Base-by-base conservation (phyloP, 2,113 vertebrate genomes). In the Oreochromis niloticus region DNA sequence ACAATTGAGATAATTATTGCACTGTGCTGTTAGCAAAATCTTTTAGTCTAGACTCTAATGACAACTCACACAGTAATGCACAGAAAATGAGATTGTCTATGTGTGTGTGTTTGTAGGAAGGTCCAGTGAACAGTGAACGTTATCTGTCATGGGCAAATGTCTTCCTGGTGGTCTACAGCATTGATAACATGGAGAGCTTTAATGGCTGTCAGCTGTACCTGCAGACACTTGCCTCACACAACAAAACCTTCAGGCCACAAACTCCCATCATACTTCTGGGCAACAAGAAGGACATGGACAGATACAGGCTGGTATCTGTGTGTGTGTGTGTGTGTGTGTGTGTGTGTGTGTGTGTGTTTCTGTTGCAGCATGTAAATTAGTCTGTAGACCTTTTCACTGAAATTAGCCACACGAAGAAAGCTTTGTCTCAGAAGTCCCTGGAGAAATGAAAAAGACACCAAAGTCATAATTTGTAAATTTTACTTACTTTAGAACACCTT, bases 91-190 rank as follows among this genome's bases (percentile, higher is more conserved):
- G 14, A 39, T 0, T 68, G 46, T 41, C 30, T 52, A n/a, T 82
- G 19, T 66, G 46, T 83, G 30, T 83, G 48, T 73, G 34, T 63
- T 46, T 55, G 7, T 13, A 85, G 84, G 84, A 32, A 11, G 57
- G 56, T 27, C 84, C 84, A 43, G 84, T 81, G 32, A 81, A 85
- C 14, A 80, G 84, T 55, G 84, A 85, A 24, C 84, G 84, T 0
- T 85, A 85, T 32, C 84, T 85, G 57, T 85, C 57, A 10, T 85
- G 84, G 84, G 84, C 75, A 50, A 68, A 80, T 32, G 75, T 57
- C 32, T 85, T 85, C 75, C 84, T 85, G 46, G 75, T 85, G 57
- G 84, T 85, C 57, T 85, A 85, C 59, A 85, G 84, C 57, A 85
- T 85, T 3, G 54, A 66, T 6, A 14, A 41, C 48, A 43, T 80